Evolutionary conservation across 2,113 vertebrate genomes (phyloP).

Genomic region (Azemiops feae): DNA sequence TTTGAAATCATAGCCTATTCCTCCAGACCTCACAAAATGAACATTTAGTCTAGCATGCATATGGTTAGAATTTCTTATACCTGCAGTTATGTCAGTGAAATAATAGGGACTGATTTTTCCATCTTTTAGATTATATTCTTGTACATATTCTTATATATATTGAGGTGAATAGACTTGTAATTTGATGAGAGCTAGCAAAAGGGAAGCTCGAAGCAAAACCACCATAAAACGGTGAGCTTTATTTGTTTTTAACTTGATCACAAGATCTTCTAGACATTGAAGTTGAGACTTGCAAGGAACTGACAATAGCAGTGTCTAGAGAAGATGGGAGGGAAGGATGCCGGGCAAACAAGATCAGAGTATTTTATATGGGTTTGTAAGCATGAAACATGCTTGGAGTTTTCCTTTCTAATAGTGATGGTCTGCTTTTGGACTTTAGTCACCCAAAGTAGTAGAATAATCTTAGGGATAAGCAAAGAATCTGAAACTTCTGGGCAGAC

Average conservation of each 20-base stretch:
- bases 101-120: not conserved
- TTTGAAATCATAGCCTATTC: slow-evolving; percentile 3
- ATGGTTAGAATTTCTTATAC: not conserved
- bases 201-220: not conserved
- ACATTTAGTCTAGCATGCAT: not conserved
- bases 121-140: not conserved
- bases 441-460: slow-evolving; percentile 23
- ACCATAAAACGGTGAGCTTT: fast-evolving
- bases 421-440: slow-evolving; percentile 11
- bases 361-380: slow-evolving; percentile 5
- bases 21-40: not conserved
- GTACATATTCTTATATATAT: not conserved
- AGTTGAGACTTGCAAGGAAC: slow-evolving; percentile 27
- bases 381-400: slow-evolving; percentile 21
- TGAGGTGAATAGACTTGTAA: not conserved
- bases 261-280: slow-evolving; percentile 13
- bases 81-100: not conserved
- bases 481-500: not conserved
- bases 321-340: not conserved
- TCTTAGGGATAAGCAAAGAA: not conserved
- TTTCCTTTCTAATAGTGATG: not conserved
- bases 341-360: slow-evolving; percentile 29
- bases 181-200: not conserved
- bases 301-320: not conserved
- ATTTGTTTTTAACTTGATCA: not conserved